Evolutionary conservation across 2,113 vertebrate genomes (phyloP).

Genomic region (Malurus elegans): DNA sequence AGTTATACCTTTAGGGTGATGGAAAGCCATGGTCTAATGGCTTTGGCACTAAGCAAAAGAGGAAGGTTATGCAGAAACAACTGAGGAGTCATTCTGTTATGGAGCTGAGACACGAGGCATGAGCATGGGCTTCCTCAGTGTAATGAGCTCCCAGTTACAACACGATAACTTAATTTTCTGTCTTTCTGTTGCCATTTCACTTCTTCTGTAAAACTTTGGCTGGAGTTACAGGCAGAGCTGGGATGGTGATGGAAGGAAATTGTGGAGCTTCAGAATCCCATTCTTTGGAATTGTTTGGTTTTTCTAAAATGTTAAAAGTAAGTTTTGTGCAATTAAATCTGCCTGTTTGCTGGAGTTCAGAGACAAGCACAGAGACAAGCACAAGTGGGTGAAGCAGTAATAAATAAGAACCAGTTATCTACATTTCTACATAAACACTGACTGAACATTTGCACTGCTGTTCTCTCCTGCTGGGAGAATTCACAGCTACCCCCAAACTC

Average conservation of each 20-base stretch:
- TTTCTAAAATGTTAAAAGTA: background rate
- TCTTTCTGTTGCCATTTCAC: background rate
- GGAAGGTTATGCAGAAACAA: background rate
- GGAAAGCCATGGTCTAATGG: background rate
- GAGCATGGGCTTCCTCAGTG: background rate
- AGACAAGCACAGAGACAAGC: background rate
- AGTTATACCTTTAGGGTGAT: background rate
- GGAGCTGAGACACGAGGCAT: background rate
- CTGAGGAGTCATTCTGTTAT: background rate
- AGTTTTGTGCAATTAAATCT: constrained; percentile 8
- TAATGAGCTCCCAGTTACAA: background rate
- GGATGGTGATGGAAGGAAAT: background rate
- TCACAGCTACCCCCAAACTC: background rate
- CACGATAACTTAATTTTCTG: background rate
- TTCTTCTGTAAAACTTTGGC: background rate
- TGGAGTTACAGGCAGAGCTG: background rate
- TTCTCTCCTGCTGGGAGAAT: background rate
- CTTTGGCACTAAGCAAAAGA: background rate
- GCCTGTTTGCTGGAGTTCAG: background rate
- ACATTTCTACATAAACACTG: background rate
- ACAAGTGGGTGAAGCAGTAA: background rate
- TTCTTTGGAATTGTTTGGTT: background rate
- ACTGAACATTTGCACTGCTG: background rate
- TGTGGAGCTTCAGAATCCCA: background rate
- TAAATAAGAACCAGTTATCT: constrained; percentile 12